Percentiles rank a stretch among this genome's conserved stretches.
These are phyloP conservation scores for Ectemnius continuus DNA, from an alignment of 2,888 invertebrate species.

Conservation along the genomic window DNA sequence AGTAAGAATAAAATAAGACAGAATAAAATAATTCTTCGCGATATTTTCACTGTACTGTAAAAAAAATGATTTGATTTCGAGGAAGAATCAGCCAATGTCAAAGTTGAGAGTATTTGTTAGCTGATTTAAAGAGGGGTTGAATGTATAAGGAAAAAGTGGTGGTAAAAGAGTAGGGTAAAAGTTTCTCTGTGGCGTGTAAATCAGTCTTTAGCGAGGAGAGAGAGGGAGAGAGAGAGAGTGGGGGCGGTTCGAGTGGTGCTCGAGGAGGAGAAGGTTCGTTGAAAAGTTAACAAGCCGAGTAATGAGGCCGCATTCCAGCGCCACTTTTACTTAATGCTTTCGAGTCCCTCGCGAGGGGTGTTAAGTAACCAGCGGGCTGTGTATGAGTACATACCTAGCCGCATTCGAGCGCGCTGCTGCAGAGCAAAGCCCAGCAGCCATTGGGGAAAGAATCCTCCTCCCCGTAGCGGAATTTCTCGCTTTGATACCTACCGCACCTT, in stretches of 20 bases:
- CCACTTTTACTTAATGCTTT: conserved; percentile 64
- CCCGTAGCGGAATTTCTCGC: conserved; percentile 1
- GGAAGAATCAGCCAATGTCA: no score
- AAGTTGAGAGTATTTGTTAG: no score
- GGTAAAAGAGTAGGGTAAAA: conserved; percentile 27
- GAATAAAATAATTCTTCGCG: no score
- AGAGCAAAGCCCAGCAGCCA: neutral
- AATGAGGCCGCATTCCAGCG: conserved; percentile 61
- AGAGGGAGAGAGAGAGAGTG: no score
- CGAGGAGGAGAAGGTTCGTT: conserved; percentile 59
- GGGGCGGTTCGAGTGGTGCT: neutral
- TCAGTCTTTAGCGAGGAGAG: conserved; percentile 62
- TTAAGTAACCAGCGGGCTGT: conserved; percentile 51
- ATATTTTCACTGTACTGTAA: no score
- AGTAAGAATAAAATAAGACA: no score
- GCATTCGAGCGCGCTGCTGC: neutral
- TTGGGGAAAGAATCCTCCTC: neutral
- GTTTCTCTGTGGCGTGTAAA: conserved; percentile 61
- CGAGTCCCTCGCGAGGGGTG: conserved; percentile 44
- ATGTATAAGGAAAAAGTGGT: conserved; percentile 20
- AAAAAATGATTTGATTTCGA: no score
- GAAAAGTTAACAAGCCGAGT: conserved; percentile 72
- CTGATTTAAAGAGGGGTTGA: no score
- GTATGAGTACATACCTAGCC: conserved; percentile 1
- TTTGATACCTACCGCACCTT: neutral